Base-by-base conservation (phyloP, 2,113 vertebrate genomes). In the Channa argus region DNA sequence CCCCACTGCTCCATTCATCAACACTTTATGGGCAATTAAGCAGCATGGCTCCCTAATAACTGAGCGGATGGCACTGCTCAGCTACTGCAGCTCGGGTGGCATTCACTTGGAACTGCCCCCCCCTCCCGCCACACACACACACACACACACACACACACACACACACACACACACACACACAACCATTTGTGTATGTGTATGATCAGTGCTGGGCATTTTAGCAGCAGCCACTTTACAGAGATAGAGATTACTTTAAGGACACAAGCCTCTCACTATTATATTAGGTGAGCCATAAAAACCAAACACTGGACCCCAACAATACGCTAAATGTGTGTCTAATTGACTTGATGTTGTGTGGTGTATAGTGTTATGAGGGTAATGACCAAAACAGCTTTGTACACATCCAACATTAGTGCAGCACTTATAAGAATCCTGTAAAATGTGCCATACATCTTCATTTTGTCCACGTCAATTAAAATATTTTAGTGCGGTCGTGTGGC, bases 11-110 rank as follows among this genome's bases (percentile, higher is more conserved):
- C 74, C 81, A 77, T 91, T 88, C 77, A 89, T 92, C 86, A 88
- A 70, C 71, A 73, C 83, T 86, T 90, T 90, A 89, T 87, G 86
- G 86, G 83, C 88, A 84, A 91, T 92, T 91, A 90, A 88, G 79
- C 88, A 89, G 88, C 70, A 68, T 5, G 73, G 51, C 62, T 87
- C 54, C 71, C 83, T 51, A 70, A 81, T 77, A 82, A 58, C 77
- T 34, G 56, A 67, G 54, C 71, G 60, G 52, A 53, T 61, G 69
- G 80, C 70, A 53, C 33, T 3, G 5, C 46, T 63, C 53, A 49
- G 73, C 63, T 24, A 55, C 71, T 75, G 65, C 66, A 41, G 64
- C 51, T 68, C n/a, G 3, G 47, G 66, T 53, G 49, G 37, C 41
- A 1, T 52, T 62, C 41, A 10, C 47, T 71, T 67, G 33, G 58